Conservation (phyloP, 2,888 invertebrate species). For the Craniophora ligustri region DNA sequence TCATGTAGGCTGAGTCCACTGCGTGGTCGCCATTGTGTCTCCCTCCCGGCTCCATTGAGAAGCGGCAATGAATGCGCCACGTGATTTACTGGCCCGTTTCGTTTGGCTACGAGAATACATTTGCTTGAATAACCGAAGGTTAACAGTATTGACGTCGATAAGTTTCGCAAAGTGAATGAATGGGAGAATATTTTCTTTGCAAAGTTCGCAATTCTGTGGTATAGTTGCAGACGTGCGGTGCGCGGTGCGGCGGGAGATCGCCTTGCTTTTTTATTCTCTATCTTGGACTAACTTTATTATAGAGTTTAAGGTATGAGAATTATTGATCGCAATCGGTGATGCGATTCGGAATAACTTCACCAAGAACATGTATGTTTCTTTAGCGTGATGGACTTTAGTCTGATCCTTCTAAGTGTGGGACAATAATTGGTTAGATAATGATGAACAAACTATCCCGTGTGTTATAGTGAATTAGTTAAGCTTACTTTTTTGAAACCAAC, state of each 20-base stretch:
- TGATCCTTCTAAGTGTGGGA: too few relatives aligned
- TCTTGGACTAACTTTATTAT: constrained; percentile 23
- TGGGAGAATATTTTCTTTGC: constrained; percentile 43
- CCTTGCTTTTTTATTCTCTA: constrained; percentile 12
- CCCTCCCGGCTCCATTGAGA: constrained; percentile 42
- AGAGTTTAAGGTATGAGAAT: constrained; percentile 7
- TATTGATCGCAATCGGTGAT: not conserved
- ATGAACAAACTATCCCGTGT: too few relatives aligned
- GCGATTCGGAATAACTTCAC: too few relatives aligned
- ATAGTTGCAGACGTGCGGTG: constrained; percentile 45
- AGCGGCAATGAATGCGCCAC: constrained; percentile 54
- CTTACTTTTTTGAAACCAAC: too few relatives aligned
- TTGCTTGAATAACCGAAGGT: constrained; percentile 53
- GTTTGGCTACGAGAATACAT: constrained; percentile 44
- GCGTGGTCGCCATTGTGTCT: constrained; percentile 48
- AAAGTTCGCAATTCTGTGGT: constrained; percentile 37
- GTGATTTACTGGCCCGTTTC: constrained; percentile 56
- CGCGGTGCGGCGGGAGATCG: constrained; percentile 35
- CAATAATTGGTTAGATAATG: too few relatives aligned
- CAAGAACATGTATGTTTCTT: too few relatives aligned
- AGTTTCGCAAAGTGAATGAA: constrained; percentile 42
- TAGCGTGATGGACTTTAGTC: too few relatives aligned
- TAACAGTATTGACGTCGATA: constrained; percentile 48
- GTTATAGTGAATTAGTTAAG: too few relatives aligned
- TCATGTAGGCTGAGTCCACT: constrained; percentile 50